Evolutionary conservation across 2,888 invertebrate genomes (phyloP), one percentile per base, ranked within the genome.

Genomic region (Erebia epiphron): DNA sequence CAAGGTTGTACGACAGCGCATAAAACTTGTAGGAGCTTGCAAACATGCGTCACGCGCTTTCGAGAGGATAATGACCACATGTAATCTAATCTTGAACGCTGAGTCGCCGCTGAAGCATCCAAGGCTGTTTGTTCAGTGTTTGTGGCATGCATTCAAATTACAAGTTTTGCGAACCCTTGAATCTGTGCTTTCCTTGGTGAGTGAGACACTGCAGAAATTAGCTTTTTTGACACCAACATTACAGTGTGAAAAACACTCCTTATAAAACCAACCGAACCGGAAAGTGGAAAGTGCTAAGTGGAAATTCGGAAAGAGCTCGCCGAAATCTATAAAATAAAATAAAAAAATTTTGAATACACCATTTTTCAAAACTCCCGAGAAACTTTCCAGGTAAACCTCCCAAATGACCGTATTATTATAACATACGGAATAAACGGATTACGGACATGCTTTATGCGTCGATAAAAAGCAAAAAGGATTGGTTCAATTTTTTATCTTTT

Each of bases 61-160:
- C 50, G 49, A 58, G 63, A 74, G 75, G 89, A 86, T 88, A 90
- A 89, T 85, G 90, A 89, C 90, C 90, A 87, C 78, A 76, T 80
- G 87, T 87, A 89, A 90, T 90, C 90, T 90, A 89, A 90, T 90
- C 90, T 88, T 57, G 78, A 71, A 69, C 61, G 49, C 61, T 71
- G 72, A 75, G 73, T 72, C 71, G 73, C 71, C 70, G 71, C 79
- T 78, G 76, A 70, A 74, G 57, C 61, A 46, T 67, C 58, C 52
- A 52, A 65, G 46, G 26, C 56, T n/a, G 35, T 41, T 9, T 46
- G 67, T 64, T 52, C 26, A 65, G 49, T 65, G 65, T 64, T 64
- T 49, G 49, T 65, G 63, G 16, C 61, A 46, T 43, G 43, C 43
- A 46, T 46, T 61, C 5, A 43, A 11, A 61, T 61, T 43, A 26